A percentile compares a stretch with the other conserved stretches of the same genome.
Conservation (phyloP, 1,140 invertebrate species). For the Melipona quadrifasciata region DNA sequence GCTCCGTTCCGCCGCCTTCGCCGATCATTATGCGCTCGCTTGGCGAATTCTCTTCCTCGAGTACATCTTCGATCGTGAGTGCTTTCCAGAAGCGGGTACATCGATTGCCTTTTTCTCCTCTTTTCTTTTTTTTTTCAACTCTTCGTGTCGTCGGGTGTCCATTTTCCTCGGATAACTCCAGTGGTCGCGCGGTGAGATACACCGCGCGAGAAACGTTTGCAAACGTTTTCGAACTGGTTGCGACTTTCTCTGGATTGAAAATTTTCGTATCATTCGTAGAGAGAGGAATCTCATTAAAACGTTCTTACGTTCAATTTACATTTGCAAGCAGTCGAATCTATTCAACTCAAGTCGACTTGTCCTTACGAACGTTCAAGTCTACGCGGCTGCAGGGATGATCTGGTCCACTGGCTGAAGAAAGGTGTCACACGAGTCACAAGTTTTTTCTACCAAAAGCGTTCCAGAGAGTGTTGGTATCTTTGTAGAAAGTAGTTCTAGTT, state of each 20-base stretch:
- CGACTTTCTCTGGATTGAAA: not conserved
- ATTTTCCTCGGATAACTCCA: conserved; percentile 25
- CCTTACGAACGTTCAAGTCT: no score
- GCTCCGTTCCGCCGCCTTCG: not conserved
- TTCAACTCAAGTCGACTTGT: no score
- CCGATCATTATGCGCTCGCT: conserved; percentile 33
- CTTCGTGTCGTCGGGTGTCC: conserved; percentile 47
- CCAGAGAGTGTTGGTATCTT: not conserved
- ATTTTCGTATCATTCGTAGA: not conserved
- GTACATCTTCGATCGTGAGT: conserved; percentile 6
- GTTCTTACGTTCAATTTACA: no score
- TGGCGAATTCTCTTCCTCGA: conserved; percentile 31
- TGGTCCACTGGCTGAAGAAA: no score
- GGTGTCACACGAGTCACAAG: no score
- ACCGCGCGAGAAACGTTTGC: not conserved
- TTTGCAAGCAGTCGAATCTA: no score
- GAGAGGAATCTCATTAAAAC: not conserved
- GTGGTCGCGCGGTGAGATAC: conserved; percentile 13
- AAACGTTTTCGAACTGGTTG: not conserved
- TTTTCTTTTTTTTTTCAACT: not conserved
- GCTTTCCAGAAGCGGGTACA: conserved; percentile 41
- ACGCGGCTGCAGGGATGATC: no score
- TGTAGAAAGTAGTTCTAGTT: not conserved
- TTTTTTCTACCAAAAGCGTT: no score
- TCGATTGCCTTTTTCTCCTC: not conserved